Evolutionary conservation across 2,888 invertebrate genomes (phyloP).

Genomic region (Leptopilina syphax): DNA sequence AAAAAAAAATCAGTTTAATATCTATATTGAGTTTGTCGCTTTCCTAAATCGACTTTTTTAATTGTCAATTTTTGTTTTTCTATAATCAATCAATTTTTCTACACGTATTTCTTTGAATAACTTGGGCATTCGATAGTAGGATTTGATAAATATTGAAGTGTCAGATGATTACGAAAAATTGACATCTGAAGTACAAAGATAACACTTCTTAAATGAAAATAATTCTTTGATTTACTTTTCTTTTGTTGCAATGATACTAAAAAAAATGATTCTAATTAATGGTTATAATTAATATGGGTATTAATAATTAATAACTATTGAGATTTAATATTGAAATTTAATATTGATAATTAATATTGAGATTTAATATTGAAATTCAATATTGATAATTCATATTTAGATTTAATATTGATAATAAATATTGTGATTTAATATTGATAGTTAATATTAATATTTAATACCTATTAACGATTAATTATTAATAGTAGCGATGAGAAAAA

Average conservation of each 20-base stretch:
- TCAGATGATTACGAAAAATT: conserved; percentile 22
- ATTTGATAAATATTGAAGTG: conserved; percentile 20
- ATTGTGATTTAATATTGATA: no score
- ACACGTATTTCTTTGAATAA: conserved; percentile 26
- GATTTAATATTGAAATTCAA: no score
- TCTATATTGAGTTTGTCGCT: conserved; percentile 19
- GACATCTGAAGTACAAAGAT: conserved; percentile 10
- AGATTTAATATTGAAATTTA: no score
- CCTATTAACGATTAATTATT: no score
- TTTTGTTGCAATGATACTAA: neutral
- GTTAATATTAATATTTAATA: no score
- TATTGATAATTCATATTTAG: no score
- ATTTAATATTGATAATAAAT: no score
- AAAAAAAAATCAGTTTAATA: neutral
- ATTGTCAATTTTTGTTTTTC: neutral
- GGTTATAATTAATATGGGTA: no score
- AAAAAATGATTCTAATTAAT: neutral
- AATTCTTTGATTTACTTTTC: neutral
- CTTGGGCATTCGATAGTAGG: conserved; percentile 30
- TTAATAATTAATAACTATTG: no score
- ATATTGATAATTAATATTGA: no score
- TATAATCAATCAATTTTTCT: conserved; percentile 1
- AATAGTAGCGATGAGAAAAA: no score
- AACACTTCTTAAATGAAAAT: conserved; percentile 7
- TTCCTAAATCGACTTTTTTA: neutral